These are phyloP conservation scores for Anodontia alba DNA, from an alignment of 2,888 invertebrate genomes.

Conservation along the genomic window DNA sequence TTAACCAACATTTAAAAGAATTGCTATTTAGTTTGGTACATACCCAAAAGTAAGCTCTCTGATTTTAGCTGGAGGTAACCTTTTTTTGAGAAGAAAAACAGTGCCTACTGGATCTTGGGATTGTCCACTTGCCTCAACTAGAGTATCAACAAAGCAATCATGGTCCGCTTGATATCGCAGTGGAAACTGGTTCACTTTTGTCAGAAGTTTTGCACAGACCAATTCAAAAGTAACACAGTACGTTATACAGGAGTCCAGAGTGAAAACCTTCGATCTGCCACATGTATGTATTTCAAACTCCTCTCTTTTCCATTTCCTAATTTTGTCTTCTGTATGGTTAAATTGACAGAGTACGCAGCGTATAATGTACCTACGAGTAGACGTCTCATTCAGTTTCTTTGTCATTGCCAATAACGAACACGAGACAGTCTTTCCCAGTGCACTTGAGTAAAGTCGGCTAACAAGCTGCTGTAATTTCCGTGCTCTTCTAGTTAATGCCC, in stretches of 20 bases:
- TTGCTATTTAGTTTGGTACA: not conserved
- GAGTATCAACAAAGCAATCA: not conserved
- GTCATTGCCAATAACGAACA: slow-evolving; percentile 9
- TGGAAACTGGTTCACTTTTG: not conserved
- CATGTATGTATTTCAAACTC: not conserved
- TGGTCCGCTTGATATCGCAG: not conserved
- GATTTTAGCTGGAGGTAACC: not conserved
- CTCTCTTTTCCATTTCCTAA: not conserved
- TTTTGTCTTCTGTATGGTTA: not conserved
- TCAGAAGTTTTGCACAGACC: not conserved
- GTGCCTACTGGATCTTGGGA: not conserved
- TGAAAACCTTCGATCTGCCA: not conserved
- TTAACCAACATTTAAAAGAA: too few species aligned
- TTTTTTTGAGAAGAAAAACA: not conserved
- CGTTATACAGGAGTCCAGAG: not conserved
- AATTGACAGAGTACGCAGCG: not conserved
- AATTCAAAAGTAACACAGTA: not conserved
- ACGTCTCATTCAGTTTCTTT: not conserved
- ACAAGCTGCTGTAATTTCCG: not conserved
- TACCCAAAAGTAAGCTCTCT: not conserved
- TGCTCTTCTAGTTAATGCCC: not conserved
- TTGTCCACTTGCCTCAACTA: not conserved
- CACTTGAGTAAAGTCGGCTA: not conserved
- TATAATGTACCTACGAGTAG: not conserved
- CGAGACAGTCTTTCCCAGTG: not conserved